phyloP scores from a whole-genome alignment of 1,140 invertebrate genomes.

The Daktulosphaira vitifoliae region DNA sequence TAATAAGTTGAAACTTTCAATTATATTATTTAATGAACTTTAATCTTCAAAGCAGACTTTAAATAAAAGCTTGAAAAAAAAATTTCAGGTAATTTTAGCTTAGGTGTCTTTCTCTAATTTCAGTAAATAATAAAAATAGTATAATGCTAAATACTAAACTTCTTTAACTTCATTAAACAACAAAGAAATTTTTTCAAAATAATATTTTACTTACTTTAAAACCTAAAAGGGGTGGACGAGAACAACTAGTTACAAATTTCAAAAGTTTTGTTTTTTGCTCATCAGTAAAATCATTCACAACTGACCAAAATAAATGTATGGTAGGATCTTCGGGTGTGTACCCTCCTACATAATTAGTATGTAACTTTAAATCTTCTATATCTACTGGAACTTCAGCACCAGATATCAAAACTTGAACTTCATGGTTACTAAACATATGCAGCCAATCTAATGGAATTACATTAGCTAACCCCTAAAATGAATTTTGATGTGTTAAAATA shows the following conservation, averaged over 20 bases:
- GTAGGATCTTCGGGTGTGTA: constrained; percentile 70
- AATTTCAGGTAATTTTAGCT: too few relatives aligned
- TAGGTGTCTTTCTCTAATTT: too few relatives aligned
- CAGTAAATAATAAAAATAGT: too few relatives aligned
- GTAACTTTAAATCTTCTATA: constrained; percentile 71
- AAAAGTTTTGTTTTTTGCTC: constrained; percentile 75
- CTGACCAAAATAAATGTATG: constrained; percentile 73
- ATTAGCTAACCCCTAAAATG: constrained; percentile 62
- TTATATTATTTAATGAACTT: too few relatives aligned
- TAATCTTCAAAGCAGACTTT: too few relatives aligned
- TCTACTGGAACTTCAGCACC: constrained; percentile 88
- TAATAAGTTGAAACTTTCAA: too few relatives aligned
- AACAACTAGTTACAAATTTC: constrained; percentile 96
- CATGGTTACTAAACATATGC: constrained; percentile 88
- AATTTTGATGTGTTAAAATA: too few relatives aligned
- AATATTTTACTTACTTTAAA: constrained; percentile 81
- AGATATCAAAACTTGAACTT: constrained; percentile 88
- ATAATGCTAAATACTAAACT: too few relatives aligned
- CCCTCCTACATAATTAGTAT: constrained; percentile 78
- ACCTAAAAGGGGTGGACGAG: constrained; percentile 88
- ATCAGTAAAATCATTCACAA: constrained; percentile 74
- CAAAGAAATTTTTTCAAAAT: too few relatives aligned
- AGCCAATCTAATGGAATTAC: constrained; percentile 86
- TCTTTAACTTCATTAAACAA: too few relatives aligned
- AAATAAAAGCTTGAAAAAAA: too few relatives aligned